Conservation (phyloP, 2,888 invertebrate species). For the Drosophila birchii region DNA sequence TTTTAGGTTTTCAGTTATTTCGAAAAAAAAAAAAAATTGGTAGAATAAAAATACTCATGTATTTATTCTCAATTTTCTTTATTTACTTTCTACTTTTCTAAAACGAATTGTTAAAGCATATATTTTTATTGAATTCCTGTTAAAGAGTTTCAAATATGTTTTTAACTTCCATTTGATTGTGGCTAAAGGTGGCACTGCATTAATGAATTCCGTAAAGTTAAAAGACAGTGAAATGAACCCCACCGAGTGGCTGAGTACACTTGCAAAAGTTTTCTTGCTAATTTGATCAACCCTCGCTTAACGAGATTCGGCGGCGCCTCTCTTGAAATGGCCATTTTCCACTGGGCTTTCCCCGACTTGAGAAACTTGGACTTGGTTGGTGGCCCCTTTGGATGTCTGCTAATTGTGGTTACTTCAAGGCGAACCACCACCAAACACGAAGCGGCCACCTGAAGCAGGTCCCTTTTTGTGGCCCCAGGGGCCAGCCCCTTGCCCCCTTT, state of each 20-base stretch:
- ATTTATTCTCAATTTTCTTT: no score
- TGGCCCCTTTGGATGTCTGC: neutral
- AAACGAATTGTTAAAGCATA: neutral
- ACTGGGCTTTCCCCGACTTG: neutral
- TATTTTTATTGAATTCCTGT: neutral
- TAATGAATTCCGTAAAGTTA: neutral
- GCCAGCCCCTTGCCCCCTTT: neutral
- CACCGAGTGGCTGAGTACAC: neutral
- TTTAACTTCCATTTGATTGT: conserved; percentile 1
- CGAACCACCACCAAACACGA: conserved; percentile 8
- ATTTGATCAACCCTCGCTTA: conserved; percentile 18
- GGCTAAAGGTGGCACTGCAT: conserved; percentile 1
- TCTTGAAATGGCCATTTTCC: conserved; percentile 3
- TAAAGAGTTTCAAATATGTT: neutral
- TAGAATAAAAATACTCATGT: no score
- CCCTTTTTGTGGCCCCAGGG: conserved; percentile 3
- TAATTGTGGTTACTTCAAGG: conserved; percentile 15
- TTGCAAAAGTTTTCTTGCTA: conserved; percentile 11
- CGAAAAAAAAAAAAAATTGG: no score
- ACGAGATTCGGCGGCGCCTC: conserved; percentile 1
- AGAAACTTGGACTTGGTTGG: neutral
- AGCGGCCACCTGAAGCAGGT: neutral
- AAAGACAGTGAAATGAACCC: neutral
- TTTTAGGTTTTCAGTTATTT: no score
- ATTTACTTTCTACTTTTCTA: no score